phyloP scores from a whole-genome alignment of 2,888 invertebrate genomes.

The Hybos culiciformis region DNA sequence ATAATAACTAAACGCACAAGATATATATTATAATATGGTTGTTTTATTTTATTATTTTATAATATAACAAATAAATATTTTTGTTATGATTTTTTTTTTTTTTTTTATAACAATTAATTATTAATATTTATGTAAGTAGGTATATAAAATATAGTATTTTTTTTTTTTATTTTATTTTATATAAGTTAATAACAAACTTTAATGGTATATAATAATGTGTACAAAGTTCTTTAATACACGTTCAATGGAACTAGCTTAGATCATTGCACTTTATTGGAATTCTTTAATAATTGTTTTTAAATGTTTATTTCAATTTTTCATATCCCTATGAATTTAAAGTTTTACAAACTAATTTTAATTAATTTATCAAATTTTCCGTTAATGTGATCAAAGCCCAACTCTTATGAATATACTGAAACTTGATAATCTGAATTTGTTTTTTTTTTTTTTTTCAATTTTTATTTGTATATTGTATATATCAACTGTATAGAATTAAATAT shows the following conservation, averaged over 20 bases:
- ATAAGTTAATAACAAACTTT: neutral
- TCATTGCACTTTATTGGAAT: conserved; percentile 3
- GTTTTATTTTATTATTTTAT: neutral
- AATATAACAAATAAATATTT: neutral
- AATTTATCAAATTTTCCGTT: no score
- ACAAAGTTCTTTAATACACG: neutral
- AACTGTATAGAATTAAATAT: no score
- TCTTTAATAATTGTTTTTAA: no score
- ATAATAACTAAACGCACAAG: no score
- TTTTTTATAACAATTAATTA: neutral
- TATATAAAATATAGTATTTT: neutral
- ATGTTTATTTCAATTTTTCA: conserved; percentile 1
- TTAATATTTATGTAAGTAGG: no score
- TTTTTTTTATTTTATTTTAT: neutral
- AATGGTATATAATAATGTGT: neutral
- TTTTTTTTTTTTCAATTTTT: no score
- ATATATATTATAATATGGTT: no score
- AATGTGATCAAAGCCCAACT: no score
- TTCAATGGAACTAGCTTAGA: neutral
- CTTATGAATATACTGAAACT: no score
- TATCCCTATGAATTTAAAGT: neutral
- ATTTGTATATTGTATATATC: no score
- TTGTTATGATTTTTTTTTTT: neutral
- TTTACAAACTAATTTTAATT: no score
- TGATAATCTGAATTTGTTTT: no score